Conservation (phyloP, 2,113 vertebrate species). For the Solea solea region DNA sequence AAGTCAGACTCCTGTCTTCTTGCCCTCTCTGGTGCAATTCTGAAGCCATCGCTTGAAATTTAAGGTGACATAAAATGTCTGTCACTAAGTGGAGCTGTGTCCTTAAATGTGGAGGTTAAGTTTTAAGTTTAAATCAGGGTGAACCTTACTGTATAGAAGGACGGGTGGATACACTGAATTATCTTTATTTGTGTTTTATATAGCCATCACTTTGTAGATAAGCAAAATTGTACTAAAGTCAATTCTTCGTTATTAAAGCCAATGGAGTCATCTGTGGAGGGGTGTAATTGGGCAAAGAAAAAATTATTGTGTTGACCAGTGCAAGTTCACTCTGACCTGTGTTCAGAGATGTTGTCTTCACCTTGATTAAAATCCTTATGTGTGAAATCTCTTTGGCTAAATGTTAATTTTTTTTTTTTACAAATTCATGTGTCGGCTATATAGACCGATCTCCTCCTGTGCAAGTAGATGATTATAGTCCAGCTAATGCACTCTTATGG, state of each 20-base stretch:
- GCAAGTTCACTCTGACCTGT: background rate
- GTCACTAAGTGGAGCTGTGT: background rate
- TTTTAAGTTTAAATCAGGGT: background rate
- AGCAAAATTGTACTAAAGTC: too few relatives aligned
- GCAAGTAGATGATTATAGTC: background rate
- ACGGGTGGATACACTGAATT: too few relatives aligned
- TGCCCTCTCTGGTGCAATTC: conserved; percentile 30
- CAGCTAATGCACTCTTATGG: too few relatives aligned
- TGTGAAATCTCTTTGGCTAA: background rate
- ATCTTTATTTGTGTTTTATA: too few relatives aligned
- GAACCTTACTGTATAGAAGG: background rate
- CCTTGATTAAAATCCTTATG: background rate
- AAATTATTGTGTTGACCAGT: background rate
- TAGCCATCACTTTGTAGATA: too few relatives aligned
- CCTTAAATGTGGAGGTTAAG: background rate
- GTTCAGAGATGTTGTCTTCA: background rate
- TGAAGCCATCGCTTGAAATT: conserved; percentile 17
- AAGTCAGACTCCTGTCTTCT: conserved; percentile 36
- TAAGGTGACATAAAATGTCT: conserved; percentile 21
- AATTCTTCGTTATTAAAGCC: background rate
- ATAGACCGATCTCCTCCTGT: conserved; percentile 2
- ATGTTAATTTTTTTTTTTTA: background rate
- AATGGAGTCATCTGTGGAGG: background rate
- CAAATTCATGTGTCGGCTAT: background rate
- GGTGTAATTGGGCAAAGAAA: background rate